Evolutionary conservation across 2,797 vertebrate species (phyloP).

Genomic region (Hapalemur alaotrensis): DNA sequence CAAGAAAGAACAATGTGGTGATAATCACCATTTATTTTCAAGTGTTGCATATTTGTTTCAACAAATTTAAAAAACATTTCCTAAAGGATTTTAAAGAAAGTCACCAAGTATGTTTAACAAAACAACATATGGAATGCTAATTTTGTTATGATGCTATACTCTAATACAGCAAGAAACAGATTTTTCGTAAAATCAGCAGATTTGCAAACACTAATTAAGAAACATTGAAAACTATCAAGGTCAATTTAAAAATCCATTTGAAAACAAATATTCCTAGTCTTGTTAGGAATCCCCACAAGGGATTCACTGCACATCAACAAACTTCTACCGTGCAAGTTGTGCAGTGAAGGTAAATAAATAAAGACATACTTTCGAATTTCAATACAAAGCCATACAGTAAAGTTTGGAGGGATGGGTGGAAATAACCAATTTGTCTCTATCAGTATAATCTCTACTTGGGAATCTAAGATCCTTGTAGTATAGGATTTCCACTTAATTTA

Average conservation of each 20-base stretch:
- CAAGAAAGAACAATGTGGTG: slow-evolving; percentile 63
- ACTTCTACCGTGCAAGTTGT: slow-evolving; percentile 31
- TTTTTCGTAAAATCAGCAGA: slow-evolving; percentile 79
- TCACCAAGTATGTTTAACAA: slow-evolving; percentile 78
- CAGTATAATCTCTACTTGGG: not conserved
- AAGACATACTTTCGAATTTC: slow-evolving; percentile 19
- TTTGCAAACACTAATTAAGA: slow-evolving; percentile 80
- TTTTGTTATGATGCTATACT: slow-evolving; percentile 78
- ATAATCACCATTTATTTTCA: slow-evolving; percentile 71
- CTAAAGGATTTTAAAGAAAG: slow-evolving; percentile 75
- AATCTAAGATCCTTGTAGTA: not conserved
- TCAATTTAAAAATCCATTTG: slow-evolving; percentile 76
- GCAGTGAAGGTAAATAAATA: slow-evolving; percentile 61
- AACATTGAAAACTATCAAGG: slow-evolving; percentile 79
- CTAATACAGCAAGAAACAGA: slow-evolving; percentile 80
- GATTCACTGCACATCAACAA: slow-evolving; percentile 59
- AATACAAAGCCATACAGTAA: not conserved
- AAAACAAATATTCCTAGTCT: slow-evolving; percentile 77
- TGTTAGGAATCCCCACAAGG: slow-evolving; percentile 63
- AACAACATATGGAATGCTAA: slow-evolving; percentile 82
- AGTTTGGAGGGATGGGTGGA: not conserved
- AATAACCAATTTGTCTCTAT: slow-evolving; percentile 48
- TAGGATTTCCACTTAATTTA: slow-evolving; percentile 24
- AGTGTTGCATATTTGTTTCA: slow-evolving; percentile 69
- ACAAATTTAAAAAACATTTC: slow-evolving; percentile 78